A percentile compares a stretch with the other conserved stretches of the same genome.
phyloP scores from a whole-genome alignment of 2,888 invertebrate genomes.

The Polydesmus complanatus region DNA sequence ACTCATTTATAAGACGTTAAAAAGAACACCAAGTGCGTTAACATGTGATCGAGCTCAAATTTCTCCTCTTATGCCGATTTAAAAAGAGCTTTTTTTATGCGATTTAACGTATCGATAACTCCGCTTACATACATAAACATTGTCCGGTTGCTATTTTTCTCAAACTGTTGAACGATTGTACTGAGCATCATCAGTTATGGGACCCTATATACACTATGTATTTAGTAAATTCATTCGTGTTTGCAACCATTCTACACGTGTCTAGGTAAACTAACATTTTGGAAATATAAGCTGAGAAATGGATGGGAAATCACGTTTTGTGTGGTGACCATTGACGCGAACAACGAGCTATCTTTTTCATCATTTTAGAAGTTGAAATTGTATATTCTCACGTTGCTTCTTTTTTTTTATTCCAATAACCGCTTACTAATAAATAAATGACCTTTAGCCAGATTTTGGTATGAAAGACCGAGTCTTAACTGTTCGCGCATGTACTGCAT shows the following conservation, averaged over 20 bases:
- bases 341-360: background rate
- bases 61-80: too few species aligned
- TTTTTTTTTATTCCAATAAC: background rate
- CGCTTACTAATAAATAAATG: background rate
- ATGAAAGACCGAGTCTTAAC: background rate
- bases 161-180: too few species aligned
- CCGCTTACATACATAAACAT: too few species aligned
- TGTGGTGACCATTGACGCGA: background rate
- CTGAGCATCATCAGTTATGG: too few species aligned
- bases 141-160: too few species aligned
- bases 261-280: too few species aligned
- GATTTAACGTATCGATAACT: background rate
- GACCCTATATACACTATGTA: too few species aligned
- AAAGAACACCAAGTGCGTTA: too few species aligned
- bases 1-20: too few species aligned
- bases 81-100: background rate
- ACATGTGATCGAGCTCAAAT: too few species aligned
- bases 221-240: too few species aligned
- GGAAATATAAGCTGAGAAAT: background rate
- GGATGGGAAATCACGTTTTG: background rate
- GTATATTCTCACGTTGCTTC: background rate
- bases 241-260: background rate
- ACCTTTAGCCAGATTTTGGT: background rate
- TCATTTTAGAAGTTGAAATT: background rate
- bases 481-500: background rate